Evolutionary conservation across 2,113 vertebrate species (phyloP).

Genomic region (Sprattus sprattus): DNA sequence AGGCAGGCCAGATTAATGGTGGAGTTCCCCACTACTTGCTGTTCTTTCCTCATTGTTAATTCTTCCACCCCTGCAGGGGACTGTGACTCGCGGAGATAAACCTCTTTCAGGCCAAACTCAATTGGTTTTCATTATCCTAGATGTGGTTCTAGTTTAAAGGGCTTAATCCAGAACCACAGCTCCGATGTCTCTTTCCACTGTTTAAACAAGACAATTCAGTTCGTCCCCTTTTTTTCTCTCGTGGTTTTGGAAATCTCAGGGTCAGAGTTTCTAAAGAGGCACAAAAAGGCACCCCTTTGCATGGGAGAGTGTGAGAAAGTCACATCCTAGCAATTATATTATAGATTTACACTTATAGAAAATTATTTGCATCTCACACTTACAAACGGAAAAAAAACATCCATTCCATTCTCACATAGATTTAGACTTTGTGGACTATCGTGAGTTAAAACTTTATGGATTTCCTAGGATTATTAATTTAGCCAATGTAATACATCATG

Average conservation of each 20-base stretch:
- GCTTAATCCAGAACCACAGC: constrained; percentile 40
- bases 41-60: constrained; percentile 70
- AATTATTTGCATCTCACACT: neutral
- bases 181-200: neutral
- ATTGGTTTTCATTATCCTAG: constrained; percentile 75
- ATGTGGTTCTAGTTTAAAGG: constrained; percentile 67
- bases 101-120: constrained; percentile 73
- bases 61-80: constrained; percentile 70
- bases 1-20: constrained; percentile 60
- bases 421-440: neutral
- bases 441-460: neutral
- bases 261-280: neutral
- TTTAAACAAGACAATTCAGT: neutral
- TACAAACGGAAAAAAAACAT: neutral
- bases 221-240: neutral
- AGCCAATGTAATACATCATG: constrained; percentile 7
- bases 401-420: neutral
- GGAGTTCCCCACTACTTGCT: constrained; percentile 62
- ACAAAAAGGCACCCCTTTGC: neutral
- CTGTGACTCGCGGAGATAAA: constrained; percentile 75
- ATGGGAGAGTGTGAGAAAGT: neutral
- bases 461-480: neutral
- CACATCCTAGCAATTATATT: neutral
- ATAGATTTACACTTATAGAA: neutral
- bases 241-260: neutral